A percentile compares a stretch with the other conserved stretches of the same genome.
Conservation (phyloP, 2,113 vertebrate genomes). For the Mystacornis crossleyi region DNA sequence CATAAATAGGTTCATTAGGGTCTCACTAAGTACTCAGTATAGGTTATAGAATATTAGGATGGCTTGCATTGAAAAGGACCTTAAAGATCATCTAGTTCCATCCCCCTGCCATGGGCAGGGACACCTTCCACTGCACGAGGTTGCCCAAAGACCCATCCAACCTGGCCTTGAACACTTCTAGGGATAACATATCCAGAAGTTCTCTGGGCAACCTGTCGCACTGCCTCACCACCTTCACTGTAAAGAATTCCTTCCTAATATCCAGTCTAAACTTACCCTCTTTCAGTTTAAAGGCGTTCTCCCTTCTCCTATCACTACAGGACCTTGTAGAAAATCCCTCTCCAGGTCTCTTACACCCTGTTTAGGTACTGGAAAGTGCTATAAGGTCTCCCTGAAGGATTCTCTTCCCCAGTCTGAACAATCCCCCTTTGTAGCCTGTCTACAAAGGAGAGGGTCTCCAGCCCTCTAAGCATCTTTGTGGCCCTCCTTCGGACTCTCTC, state of each 20-base stretch:
- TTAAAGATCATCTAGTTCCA: neutral
- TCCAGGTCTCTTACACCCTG: fast-evolving
- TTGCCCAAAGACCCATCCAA: neutral
- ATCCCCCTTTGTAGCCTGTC: neutral
- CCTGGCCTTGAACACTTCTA: neutral
- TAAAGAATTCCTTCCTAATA: neutral
- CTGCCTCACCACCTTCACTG: neutral
- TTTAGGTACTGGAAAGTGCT: neutral
- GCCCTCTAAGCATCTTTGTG: neutral
- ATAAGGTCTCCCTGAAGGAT: neutral
- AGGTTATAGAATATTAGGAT: neutral
- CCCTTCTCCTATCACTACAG: neutral
- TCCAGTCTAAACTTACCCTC: neutral
- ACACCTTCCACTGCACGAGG: neutral
- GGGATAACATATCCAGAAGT: neutral
- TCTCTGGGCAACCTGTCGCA: neutral
- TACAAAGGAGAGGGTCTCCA: neutral
- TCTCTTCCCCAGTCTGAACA: neutral
- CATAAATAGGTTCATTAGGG: neutral
- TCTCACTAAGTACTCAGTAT: neutral
- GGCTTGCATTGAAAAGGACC: neutral
- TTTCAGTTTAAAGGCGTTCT: neutral
- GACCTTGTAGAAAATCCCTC: neutral
- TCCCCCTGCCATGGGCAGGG: neutral
- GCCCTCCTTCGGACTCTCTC: neutral